Base-by-base conservation (phyloP, 1,140 invertebrate genomes). In the Cylas formicarius region DNA sequence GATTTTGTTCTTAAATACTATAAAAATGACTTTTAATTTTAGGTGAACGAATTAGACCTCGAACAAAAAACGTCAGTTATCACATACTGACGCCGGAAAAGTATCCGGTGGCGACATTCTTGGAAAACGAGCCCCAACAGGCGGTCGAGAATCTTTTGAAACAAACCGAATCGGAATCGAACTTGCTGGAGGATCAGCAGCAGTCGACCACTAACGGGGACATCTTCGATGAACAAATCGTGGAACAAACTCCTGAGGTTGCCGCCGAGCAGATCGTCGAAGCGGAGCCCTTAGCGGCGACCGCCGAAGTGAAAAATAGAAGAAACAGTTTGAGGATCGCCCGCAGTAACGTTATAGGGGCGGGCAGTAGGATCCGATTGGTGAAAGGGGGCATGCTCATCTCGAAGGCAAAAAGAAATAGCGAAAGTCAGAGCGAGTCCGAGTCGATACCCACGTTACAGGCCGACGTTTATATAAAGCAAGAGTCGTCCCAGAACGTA, bases 41-140 rank as follows among this genome's bases (percentile, higher is more conserved):
- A 49, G 50, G 47, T 9, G 74, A 73, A 43, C 58, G 75, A 36
- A 73, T 75, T 35, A 58, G 76, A 33, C 75, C 76, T 6, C 60
- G 75, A 26, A 80, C 76, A 0, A 78, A 78, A 55, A 78, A 80
- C 40, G 77, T 80, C 0, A 75, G 71, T 50, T 78, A 77, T 58
- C 76, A 77, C 40, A 65, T 77, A n/a, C 68, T 65, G 7, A 56
- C 60, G 16, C 40, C 54, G 1, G 63, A 65, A 26, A 67, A 67
- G 45, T 40, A 55, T 8, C 63, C 63, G 2, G 16, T 64, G 9
- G 65, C 65, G 1, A 67, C 63, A 8, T 67, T 67, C 32, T 63
- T 67, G 33, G 42, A 66, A 48, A 52, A 53, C 23, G 53, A 54
- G 20, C 50, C 52, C 8, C 50, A 56, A 27, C 49, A 58, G 29